Evolutionary conservation across 1,140 invertebrate species (phyloP), one percentile per base, ranked within the genome.

Genomic region (Leptinotarsa defecta): DNA sequence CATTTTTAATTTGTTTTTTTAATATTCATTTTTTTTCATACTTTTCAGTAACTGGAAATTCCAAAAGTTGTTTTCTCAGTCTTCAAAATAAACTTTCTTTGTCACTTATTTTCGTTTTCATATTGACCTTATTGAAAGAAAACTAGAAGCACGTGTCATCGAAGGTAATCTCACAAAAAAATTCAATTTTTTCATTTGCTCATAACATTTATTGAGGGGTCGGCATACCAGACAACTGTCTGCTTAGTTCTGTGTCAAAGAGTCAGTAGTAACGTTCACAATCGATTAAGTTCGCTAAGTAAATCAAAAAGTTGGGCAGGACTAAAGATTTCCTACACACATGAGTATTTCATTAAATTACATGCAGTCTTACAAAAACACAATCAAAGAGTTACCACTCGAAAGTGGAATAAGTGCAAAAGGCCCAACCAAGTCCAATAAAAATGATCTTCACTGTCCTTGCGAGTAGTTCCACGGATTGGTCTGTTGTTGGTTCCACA

Each of bases 291-390:
- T 48, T 65, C 24, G 13, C 71, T 73, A 73, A 65, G 71, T 24
- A 73, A 73, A 48, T 48, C 34, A 71, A 71, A 71, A 71, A 13
- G 17, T n/a, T 62, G 48, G 48, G 71, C 24, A 73, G 62, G 71
- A 65, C 62, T 48, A 49, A 71, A 71, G 24, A 52, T n/a, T 48
- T 24, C 71, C 71, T 65, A 73, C 75, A 68, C 74, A 69, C 69
- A 76, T 76, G 75, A 76, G 75, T 76, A 76, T 76, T 76, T 73
- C 65, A 73, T 62, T 72, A 73, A 62, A 73, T 73, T 73, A 73
- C 71, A 73, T 73, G 71, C 75, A 76, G 75, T 76, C 75, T 76
- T 76, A 68, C 61, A 76, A 76, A 73, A 68, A 76, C 71, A 68
- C 71, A 72, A 76, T 65, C 71, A 73, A 49, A 27, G 52, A 73